Base-by-base conservation (phyloP, 1,140 invertebrate species). In the Ips nitidus region DNA sequence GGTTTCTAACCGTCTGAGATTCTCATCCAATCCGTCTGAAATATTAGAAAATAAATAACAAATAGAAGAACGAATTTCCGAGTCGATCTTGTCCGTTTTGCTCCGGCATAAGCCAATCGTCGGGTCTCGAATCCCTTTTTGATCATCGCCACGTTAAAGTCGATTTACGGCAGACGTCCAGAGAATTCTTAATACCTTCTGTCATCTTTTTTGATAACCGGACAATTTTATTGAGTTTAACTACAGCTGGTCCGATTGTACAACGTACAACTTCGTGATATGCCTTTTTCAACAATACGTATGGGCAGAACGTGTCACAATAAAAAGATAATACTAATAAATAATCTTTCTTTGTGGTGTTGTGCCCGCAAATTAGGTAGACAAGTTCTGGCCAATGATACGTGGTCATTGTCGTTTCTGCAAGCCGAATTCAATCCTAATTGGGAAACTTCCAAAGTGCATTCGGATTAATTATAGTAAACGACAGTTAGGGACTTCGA, bases 381-480 rank as follows among this genome's bases (percentile, higher is more conserved):
- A 22, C 6, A 50, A 50, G 45, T 6, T 6, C 22, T 55, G 52
- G 37, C 52, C 2, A 41, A 59, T 41, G 42, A 53, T 43, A 69
- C 53, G 41, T 63, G 52, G 52, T 69, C 63, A 69, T 63, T 69
- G 60, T 60, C 53, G 53, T 62, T 61, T 39, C 67, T 36, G 59
- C 59, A 47, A 60, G 7, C 40, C 43, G 37, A 63, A 69, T 69
- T 69, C 61, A 58, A 56, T 45, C 59, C 60, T 64, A 64, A 69
- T 69, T 69, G 67, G 58, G 53, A 64, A 69, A 69, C 67, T 69
- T 69, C 39, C 56, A 56, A 64, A 63, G 42, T 69, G 60, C 67
- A 69, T 69, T 64, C 60, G 40, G 67, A 69, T 69, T 63, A 69
- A 69, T 69, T 69, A 58, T 63, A 56, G 4, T 61, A 61, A 69